A percentile compares a stretch with the other conserved stretches of the same genome.
These are phyloP conservation scores for Crax fasciolata DNA, from an alignment of 2,797 vertebrate species.

Conservation along the genomic window DNA sequence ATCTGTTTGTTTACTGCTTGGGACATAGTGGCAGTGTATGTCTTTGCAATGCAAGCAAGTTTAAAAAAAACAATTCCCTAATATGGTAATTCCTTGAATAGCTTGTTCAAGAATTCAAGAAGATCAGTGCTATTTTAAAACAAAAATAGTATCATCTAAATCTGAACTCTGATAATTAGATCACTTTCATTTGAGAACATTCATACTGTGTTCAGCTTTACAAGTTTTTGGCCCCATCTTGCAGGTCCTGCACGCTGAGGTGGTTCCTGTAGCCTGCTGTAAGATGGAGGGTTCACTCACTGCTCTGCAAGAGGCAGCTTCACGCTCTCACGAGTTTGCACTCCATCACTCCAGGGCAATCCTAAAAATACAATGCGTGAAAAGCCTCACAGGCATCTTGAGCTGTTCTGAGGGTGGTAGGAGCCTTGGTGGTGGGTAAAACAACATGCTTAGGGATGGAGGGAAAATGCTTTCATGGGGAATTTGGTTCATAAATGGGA, in stretches of 20 bases:
- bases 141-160: constrained; percentile 3
- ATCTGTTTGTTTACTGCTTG: background rate
- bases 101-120: constrained; percentile 27
- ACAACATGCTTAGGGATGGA: background rate
- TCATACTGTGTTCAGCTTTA: background rate
- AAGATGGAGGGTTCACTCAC: background rate
- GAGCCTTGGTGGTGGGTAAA: too few relatives aligned
- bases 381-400: background rate
- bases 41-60: constrained; percentile 1
- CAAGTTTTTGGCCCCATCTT: background rate
- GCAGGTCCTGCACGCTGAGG: background rate
- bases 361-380: background rate
- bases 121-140: constrained; percentile 28
- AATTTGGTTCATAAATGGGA: background rate
- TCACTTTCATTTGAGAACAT: background rate
- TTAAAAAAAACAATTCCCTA: background rate
- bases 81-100: constrained; percentile 24
- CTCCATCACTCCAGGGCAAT: background rate
- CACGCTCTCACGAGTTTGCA: background rate
- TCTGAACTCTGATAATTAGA: constrained; percentile 31
- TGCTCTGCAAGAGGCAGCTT: background rate
- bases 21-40: background rate
- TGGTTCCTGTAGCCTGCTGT: background rate
- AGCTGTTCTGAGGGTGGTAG: background rate
- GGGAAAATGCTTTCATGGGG: background rate